Evolutionary conservation across 2,888 invertebrate genomes (phyloP).

Genomic region (Stenotaenia linearis): DNA sequence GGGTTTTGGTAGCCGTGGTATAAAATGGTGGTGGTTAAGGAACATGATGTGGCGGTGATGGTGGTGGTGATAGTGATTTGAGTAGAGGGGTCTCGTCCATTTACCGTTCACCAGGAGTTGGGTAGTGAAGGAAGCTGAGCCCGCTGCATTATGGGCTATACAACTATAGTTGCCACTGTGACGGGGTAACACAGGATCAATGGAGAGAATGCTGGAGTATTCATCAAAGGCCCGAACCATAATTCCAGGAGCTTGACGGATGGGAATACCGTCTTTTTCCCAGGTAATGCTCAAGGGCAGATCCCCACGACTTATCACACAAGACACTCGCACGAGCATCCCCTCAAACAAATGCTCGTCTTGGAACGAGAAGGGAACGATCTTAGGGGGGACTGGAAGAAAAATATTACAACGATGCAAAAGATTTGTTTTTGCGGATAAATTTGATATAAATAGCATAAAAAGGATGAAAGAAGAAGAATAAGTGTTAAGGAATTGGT

Average conservation of each 20-base stretch:
- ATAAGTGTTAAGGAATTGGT: background rate
- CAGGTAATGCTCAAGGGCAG: slow-evolving; percentile 44
- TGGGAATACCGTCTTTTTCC: slow-evolving; percentile 43
- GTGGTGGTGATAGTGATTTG: slow-evolving; percentile 24
- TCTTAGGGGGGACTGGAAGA: slow-evolving; percentile 61
- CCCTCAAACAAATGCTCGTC: slow-evolving; percentile 66
- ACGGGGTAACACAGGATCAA: slow-evolving; percentile 32
- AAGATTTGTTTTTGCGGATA: slow-evolving; percentile 26
- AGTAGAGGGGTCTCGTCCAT: slow-evolving; percentile 27
- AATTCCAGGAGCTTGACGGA: slow-evolving; percentile 33
- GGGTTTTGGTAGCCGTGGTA: slow-evolving; percentile 17
- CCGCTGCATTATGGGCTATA: slow-evolving; percentile 32
- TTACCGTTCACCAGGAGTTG: slow-evolving; percentile 33
- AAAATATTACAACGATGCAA: slow-evolving; percentile 32
- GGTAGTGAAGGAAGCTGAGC: slow-evolving; percentile 33
- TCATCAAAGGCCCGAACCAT: slow-evolving; percentile 32
- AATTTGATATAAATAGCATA: slow-evolving; percentile 5
- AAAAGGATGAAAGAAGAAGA: background rate
- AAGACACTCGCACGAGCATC: slow-evolving; percentile 52
- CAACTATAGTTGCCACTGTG: slow-evolving; percentile 34
- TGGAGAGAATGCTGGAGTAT: slow-evolving; percentile 33
- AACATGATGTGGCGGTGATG: background rate
- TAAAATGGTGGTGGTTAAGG: slow-evolving; percentile 24
- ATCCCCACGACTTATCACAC: slow-evolving; percentile 44
- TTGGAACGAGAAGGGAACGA: slow-evolving; percentile 66